Base-by-base conservation (phyloP, 1,140 invertebrate species). In the Rhyacophila brunnea region DNA sequence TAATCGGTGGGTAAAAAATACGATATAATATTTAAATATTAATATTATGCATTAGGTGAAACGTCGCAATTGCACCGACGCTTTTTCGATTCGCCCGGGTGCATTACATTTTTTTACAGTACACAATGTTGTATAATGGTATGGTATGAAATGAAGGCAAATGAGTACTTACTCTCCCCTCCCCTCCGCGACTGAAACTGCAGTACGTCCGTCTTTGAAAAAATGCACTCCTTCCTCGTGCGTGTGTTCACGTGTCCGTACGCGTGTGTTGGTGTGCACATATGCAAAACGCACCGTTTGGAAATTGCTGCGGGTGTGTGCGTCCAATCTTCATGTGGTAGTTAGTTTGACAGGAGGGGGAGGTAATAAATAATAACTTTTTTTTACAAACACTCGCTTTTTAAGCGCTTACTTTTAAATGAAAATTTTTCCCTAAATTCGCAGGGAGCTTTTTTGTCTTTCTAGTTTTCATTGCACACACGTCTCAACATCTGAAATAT, bases 151-250 rank as follows among this genome's bases (percentile, higher is more conserved):
- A 28, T 28, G 23, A 28, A 28, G 23, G 23, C 23, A 28, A 28
- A 11, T 40, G 11, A 46, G 32, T 55, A 55, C 52, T 46, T 46
- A 55, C 52, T 46, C 23, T 15, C 32, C 17, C 13, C 14, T 36
- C 52, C 52, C 52, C 44, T 55, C 43, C 38, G 13, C 15, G 23
- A 42, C 17, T 23, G 6, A 6, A 19, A 18, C 14, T 32, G 23
- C 18, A 46, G 43, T 20, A 55, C 28, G 52, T 55, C 52, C 52
- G 52, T 55, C 52, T 55, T 46, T 45, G 17, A 46, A 46, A 38
- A 44, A 55, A 15, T 17, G 23, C 42, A 55, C 52, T 46, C 52
- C 52, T 43, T 36, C 36, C 34, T 40, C 43, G 14, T 19, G 32
- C 28, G 32, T 36, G 5, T 20, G 35, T 38, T n/a, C 36, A 13